Evolutionary conservation across 2,113 vertebrate species (phyloP).

Genomic region (Todiramphus chloris): DNA sequence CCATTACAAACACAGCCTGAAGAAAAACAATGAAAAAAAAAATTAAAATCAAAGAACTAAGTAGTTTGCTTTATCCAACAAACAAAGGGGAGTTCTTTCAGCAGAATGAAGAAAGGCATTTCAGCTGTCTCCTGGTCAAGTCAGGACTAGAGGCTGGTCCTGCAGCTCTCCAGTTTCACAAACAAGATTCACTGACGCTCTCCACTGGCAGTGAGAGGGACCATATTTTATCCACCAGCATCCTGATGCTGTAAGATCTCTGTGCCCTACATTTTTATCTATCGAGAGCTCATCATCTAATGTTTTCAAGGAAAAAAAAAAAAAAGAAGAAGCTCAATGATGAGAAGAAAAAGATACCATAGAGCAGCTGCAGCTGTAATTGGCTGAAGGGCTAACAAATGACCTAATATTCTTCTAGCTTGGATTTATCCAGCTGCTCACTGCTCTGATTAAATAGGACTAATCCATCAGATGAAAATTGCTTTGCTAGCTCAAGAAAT

Average conservation of each 20-base stretch:
- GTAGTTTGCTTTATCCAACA: neutral
- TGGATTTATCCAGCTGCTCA: constrained; percentile 42
- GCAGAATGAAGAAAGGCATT: neutral
- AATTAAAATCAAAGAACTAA: neutral
- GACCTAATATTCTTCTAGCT: constrained; percentile 45
- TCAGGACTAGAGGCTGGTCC: neutral
- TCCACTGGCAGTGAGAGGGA: neutral
- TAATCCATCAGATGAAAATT: constrained; percentile 40
- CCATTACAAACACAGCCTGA: neutral
- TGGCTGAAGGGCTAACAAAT: constrained; percentile 60
- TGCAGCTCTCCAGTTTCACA: neutral
- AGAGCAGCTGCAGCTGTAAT: constrained; percentile 50
- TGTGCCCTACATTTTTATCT: constrained; percentile 30
- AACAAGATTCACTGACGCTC: neutral
- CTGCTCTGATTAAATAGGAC: constrained; percentile 48
- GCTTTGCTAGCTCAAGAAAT: neutral
- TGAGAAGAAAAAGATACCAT: constrained; percentile 14
- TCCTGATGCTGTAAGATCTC: neutral
- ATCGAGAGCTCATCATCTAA: neutral
- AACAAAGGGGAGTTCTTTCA: neutral
- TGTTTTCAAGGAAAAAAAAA: constrained; percentile 18
- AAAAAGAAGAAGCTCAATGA: neutral
- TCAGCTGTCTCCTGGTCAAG: neutral
- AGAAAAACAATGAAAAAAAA: neutral
- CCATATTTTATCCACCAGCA: neutral